Conservation (phyloP, 2,888 invertebrate species). For the Mimumesa dahlbomi region DNA sequence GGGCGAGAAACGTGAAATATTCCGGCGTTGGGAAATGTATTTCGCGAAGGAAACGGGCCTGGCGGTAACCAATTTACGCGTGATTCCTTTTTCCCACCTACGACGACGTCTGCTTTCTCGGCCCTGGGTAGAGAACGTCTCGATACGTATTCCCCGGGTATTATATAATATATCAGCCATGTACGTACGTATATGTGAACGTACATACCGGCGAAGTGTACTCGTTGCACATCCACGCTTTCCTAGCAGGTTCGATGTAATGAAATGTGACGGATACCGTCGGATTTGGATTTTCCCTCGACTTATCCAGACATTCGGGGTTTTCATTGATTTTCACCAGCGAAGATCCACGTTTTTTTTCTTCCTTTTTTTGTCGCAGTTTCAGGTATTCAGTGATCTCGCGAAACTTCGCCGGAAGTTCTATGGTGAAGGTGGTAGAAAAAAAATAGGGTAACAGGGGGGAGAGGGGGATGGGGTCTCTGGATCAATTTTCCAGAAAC, state of each 20-base stretch:
- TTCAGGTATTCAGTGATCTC: background rate
- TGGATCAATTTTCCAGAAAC: background rate
- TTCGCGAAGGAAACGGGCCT: conserved; percentile 23
- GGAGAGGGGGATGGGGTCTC: conserved; percentile 5
- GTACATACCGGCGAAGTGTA: background rate
- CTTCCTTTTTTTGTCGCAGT: conserved; percentile 1
- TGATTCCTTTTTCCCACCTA: conserved; percentile 36
- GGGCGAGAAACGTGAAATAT: conserved; percentile 11
- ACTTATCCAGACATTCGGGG: conserved; percentile 37
- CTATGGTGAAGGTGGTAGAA: no score
- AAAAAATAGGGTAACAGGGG: no score
- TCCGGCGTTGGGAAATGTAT: conserved; percentile 22
- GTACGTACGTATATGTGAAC: background rate
- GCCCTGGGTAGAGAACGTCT: background rate
- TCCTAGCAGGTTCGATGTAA: conserved; percentile 20
- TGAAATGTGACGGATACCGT: conserved; percentile 45
- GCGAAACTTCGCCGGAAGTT: conserved; percentile 17
- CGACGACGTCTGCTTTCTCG: background rate
- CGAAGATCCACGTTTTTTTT: no score
- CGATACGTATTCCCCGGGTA: conserved; percentile 22
- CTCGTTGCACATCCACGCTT: conserved; percentile 10
- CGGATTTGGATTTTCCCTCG: conserved; percentile 34
- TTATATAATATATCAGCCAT: conserved; percentile 18
- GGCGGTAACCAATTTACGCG: conserved; percentile 54
- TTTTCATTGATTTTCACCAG: conserved; percentile 19